phyloP scores from a whole-genome alignment of 2,113 vertebrate species.

The Cephalopholis sonnerati region DNA sequence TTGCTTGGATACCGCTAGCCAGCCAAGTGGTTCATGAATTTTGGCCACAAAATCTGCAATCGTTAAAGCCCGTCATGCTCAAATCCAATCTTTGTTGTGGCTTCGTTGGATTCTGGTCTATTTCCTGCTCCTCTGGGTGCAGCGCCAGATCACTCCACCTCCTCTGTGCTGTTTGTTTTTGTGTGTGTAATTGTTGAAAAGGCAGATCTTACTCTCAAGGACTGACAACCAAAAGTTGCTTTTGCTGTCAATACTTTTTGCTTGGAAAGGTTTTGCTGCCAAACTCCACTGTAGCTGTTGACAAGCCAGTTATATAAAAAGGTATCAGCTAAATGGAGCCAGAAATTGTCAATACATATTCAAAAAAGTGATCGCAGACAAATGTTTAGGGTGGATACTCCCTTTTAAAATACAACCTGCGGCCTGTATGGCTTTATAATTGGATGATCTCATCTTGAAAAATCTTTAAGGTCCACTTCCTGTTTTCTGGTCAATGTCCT shows the following conservation, averaged over 20 bases:
- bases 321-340: too few species aligned
- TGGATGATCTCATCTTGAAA: neutral
- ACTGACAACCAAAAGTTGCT: neutral
- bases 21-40: slow-evolving; percentile 14
- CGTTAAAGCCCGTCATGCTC: slow-evolving; percentile 1
- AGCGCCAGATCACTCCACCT: neutral
- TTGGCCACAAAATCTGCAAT: slow-evolving; percentile 9
- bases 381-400: neutral
- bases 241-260: neutral
- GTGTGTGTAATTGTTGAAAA: neutral
- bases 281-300: too few species aligned
- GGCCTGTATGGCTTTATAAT: neutral
- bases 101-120: neutral
- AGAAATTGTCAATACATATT: too few species aligned
- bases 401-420: neutral
- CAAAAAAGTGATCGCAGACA: neutral
- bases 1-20: neutral
- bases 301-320: neutral
- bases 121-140: slow-evolving; percentile 26
- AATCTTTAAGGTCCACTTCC: too few species aligned
- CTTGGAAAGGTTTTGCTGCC: neutral
- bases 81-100: slow-evolving; percentile 47
- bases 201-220: neutral
- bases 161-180: neutral
- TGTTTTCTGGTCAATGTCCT: too few species aligned